Percentiles rank a stretch among this genome's conserved stretches.
Evolutionary conservation across 2,113 vertebrate species (phyloP).

Genomic region (Alouatta palliata): DNA sequence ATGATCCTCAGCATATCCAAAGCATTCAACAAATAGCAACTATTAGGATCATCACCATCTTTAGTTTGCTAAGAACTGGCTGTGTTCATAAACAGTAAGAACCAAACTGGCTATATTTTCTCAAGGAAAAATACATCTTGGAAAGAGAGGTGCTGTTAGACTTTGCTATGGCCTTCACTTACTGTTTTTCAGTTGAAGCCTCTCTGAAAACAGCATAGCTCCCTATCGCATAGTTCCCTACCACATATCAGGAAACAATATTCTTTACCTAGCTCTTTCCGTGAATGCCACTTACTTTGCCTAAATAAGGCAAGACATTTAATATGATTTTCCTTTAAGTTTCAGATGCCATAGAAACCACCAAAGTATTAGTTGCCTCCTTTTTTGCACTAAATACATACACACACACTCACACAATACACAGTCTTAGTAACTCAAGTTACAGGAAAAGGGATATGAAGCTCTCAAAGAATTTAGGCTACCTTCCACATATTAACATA

Average conservation of each 20-base stretch:
- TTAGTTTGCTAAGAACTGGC: background rate
- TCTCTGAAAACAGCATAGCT: background rate
- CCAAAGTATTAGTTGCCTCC: background rate
- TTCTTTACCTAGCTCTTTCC: background rate
- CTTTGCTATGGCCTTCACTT: background rate
- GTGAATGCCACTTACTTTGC: background rate
- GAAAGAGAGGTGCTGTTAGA: background rate
- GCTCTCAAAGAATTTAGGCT: background rate
- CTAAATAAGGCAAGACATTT: background rate
- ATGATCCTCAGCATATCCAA: background rate
- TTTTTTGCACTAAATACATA: background rate
- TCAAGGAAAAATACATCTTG: background rate
- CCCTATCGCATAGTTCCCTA: background rate
- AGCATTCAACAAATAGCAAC: background rate
- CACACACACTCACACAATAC: background rate
- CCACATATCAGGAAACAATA: background rate
- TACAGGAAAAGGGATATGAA: background rate
- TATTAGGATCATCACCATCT: background rate
- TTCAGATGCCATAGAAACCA: background rate
- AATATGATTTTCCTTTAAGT: background rate
- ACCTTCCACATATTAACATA: constrained; percentile 20
- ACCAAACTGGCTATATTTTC: background rate
- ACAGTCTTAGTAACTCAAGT: background rate
- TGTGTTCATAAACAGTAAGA: background rate
- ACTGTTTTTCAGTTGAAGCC: background rate